These are phyloP conservation scores for Aporophyla lueneburgensis DNA, from an alignment of 2,888 invertebrate genomes.

Conservation along the genomic window DNA sequence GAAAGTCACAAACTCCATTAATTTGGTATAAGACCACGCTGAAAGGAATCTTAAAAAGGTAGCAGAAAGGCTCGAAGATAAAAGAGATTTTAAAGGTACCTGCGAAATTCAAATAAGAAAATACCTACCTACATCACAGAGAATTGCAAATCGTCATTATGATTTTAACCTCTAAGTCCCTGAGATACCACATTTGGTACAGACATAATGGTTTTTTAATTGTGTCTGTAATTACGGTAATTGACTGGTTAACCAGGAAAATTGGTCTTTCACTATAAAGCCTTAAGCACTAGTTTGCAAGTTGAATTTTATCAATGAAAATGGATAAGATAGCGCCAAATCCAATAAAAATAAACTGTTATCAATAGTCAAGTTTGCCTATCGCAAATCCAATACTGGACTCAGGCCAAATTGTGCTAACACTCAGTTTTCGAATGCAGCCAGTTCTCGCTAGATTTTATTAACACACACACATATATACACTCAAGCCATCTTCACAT, in stretches of 20 bases:
- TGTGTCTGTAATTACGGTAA: no score
- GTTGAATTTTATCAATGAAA: neutral
- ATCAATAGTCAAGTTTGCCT: conserved; percentile 13
- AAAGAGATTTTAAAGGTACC: neutral
- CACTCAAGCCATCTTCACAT: neutral
- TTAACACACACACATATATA: neutral
- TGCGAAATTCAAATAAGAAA: neutral
- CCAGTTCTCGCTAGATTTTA: conserved; percentile 3
- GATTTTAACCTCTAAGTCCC: no score
- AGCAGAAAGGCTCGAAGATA: neutral
- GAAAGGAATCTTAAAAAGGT: neutral
- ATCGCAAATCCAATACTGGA: conserved; percentile 28
- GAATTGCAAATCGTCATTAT: neutral
- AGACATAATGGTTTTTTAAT: no score
- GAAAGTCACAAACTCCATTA: neutral
- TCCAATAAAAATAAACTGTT: conserved; percentile 19
- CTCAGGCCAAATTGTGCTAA: conserved; percentile 21
- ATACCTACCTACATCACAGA: neutral
- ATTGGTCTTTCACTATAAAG: neutral
- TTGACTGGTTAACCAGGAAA: no score
- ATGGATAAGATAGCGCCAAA: neutral
- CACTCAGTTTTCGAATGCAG: neutral
- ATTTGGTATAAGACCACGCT: neutral
- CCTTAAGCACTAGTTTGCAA: neutral
- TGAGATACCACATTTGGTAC: no score